Evolutionary conservation across 2,888 invertebrate species (phyloP).

Genomic region (Scaptomyza polygonia): DNA sequence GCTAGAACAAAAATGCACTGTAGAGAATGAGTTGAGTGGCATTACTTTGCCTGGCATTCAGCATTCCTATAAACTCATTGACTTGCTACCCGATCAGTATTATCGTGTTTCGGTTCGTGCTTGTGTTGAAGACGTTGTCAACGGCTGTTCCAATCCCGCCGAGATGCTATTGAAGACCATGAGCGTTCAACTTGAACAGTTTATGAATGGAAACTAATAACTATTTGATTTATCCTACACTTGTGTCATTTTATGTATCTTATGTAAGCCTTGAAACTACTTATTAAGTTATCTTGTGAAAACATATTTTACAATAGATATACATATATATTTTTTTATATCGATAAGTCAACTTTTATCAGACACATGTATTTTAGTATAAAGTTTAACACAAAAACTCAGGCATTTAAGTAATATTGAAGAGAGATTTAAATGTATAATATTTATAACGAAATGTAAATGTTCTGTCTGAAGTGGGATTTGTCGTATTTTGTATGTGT

Average conservation of each 20-base stretch:
- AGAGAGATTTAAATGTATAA: neutral
- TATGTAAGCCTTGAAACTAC: neutral
- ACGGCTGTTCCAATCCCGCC: conserved; percentile 77
- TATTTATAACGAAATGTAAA: conserved; percentile 5
- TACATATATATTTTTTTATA: neutral
- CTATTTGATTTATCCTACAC: no score
- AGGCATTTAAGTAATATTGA: conserved; percentile 2
- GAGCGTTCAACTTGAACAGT: conserved; percentile 47
- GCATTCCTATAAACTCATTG: conserved; percentile 57
- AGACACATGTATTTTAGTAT: neutral
- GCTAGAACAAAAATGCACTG: conserved; percentile 64
- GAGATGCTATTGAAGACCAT: conserved; percentile 64
- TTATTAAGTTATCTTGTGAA: neutral
- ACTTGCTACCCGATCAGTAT: conserved; percentile 52
- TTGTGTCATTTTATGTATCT: neutral
- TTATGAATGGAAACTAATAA: conserved; percentile 36
- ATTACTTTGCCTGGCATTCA: conserved; percentile 53
- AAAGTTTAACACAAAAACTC: conserved; percentile 8
- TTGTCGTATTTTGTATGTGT: conserved; percentile 7
- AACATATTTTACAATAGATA: neutral
- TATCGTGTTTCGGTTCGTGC: conserved; percentile 80
- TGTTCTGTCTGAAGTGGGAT: conserved; percentile 15
- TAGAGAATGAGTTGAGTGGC: conserved; percentile 53
- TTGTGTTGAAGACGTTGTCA: conserved; percentile 69
- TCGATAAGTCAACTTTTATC: neutral